A percentile compares a stretch with the other conserved stretches of the same genome.
phyloP scores from a whole-genome alignment of 2,113 vertebrate species.

The Psilopsiagon aurifrons region DNA sequence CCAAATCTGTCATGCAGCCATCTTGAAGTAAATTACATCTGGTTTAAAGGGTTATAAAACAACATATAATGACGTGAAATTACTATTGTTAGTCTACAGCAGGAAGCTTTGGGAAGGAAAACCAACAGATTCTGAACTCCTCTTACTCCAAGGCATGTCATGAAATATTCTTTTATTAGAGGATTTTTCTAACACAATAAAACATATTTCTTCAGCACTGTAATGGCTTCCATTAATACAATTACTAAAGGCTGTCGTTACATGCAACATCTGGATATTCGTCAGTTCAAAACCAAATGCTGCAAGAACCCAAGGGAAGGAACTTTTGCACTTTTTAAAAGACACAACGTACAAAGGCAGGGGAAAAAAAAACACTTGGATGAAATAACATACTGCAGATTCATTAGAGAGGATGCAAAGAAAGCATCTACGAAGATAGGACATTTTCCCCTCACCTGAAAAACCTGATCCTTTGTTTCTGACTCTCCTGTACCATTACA shows the following conservation, averaged over 20 bases:
- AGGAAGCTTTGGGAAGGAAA: background rate
- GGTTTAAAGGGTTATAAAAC: background rate
- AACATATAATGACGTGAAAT: background rate
- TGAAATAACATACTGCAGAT: background rate
- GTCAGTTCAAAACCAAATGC: background rate
- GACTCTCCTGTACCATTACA: conserved; percentile 29
- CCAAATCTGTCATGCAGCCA: background rate
- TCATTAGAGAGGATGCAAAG: background rate
- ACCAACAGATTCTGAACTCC: background rate
- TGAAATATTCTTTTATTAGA: background rate
- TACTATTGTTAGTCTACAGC: background rate
- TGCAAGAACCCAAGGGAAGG: background rate
- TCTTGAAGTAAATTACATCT: background rate
- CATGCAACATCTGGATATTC: background rate
- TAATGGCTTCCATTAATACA: background rate
- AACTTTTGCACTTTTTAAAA: background rate
- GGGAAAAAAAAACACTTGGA: background rate
- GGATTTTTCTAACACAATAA: background rate
- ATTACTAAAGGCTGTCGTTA: background rate
- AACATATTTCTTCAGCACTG: background rate
- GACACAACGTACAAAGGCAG: background rate
- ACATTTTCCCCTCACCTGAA: conserved; percentile 54
- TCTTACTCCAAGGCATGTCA: background rate
- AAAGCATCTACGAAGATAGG: background rate
- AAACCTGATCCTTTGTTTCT: conserved; percentile 2